A percentile compares a stretch with the other conserved stretches of the same genome.
phyloP scores from a whole-genome alignment of 2,888 invertebrate species.

The Cistogaster globosa region DNA sequence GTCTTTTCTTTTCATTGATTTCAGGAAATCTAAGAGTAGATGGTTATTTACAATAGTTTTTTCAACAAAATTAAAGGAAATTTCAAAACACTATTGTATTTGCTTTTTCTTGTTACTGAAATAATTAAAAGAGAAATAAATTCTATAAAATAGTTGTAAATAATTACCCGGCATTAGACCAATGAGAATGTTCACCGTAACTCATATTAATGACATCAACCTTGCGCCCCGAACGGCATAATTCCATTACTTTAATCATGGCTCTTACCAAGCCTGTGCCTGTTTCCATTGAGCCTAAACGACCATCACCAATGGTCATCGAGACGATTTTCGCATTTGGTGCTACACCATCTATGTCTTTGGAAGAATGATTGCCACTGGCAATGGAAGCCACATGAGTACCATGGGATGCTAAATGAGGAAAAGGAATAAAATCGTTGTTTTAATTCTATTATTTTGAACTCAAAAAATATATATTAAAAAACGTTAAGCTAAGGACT shows the following conservation, averaged over 20 bases:
- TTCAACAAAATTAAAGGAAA: slow-evolving; percentile 59
- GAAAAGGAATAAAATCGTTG: no score
- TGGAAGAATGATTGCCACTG: slow-evolving; percentile 92
- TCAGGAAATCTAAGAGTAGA: slow-evolving; percentile 65
- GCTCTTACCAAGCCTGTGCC: slow-evolving; percentile 96
- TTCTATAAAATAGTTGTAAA: neutral
- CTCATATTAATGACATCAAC: slow-evolving; percentile 98
- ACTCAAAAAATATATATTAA: no score
- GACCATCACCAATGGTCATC: slow-evolving; percentile 95
- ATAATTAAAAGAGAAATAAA: slow-evolving; percentile 9
- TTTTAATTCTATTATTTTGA: no score
- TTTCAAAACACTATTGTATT: slow-evolving; percentile 52
- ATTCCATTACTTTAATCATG: slow-evolving; percentile 93
- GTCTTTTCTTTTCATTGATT: slow-evolving; percentile 76
- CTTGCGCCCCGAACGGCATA: slow-evolving; percentile 84
- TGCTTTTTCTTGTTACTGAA: slow-evolving; percentile 25
- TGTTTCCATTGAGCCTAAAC: slow-evolving; percentile 98
- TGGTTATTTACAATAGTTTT: neutral
- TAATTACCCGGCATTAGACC: slow-evolving; percentile 93
- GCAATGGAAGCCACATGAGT: slow-evolving; percentile 99
- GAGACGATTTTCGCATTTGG: slow-evolving; percentile 98
- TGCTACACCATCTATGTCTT: slow-evolving; percentile 96
- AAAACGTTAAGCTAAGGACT: no score
- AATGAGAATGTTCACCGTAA: slow-evolving; percentile 97
- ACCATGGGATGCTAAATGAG: slow-evolving; percentile 92